Evolutionary conservation across 1,140 invertebrate genomes (phyloP), one percentile per base, ranked within the genome.

Genomic region (Acromyrmex heyeri): DNA sequence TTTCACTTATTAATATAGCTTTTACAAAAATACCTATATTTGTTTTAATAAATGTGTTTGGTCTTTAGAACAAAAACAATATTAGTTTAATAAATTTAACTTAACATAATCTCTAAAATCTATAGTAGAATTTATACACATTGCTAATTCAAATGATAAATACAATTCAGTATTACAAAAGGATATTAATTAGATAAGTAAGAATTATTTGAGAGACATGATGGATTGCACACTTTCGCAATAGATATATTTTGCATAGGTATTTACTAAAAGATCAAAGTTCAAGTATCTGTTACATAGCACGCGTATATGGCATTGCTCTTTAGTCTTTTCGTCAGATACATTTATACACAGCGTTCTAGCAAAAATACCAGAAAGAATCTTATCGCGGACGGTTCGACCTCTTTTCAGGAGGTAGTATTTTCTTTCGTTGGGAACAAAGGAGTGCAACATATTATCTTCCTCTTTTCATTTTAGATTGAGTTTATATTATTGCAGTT

Each of bases 381-480:
- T 44, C 34, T 67, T 24, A 67, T 18, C 6, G 24, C 44, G 53
- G 34, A 18, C 48, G 34, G 24, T 82, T 82, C 12, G 24, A 72
- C 53, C 78, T 82, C 6, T 38, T 82, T 73, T 48, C 4, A 5
- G 12, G 2, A 82, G 53, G 30, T 59, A 48, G 24, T 61, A 61
- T 73, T 48, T 82, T 73, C 67, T 59, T 18, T 4, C 14, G 38
- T 59, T 12, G 18, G 67, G 61, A 82, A 73, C 21, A 55, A 14
- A 18, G 30, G 21, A 82, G 24, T 61, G 21, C 21, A 72, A 30
- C 14, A 44, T 14, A 3, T 12, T 59, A 59, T 18, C 3, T 50
- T 44, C n/a, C 6, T 72, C 55, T n/a, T 14, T 24, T 72, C 14
- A n/a, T 30, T 69, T 73, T 38, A 65, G 38, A 34, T 53, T n/a